Evolutionary conservation across 2,797 vertebrate genomes (phyloP), one percentile per base, ranked within the genome.

Genomic region (Choloepus didactylus): DNA sequence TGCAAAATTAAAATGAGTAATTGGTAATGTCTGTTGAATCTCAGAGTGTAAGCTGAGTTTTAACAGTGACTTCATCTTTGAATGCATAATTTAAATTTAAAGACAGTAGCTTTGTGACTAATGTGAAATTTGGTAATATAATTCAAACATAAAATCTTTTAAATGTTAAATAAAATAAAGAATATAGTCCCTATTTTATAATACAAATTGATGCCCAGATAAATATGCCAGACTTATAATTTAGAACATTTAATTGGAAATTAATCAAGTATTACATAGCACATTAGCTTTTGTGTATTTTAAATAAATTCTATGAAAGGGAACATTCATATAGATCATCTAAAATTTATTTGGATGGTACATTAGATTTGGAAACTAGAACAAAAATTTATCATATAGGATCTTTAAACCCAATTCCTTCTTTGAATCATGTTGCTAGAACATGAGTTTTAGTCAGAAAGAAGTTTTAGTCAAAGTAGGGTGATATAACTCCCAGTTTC

Each of bases 31-130:
- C 94, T 97, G 59, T 21, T 64, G 97, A 98, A 96, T 97, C 90
- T 0, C 54, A 96, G 87, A 88, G 95, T 93, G 70, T 67, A 97
- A 98, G 94, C 95, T 97, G 97, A 97, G 83, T 97, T 87, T 95
- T 95, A 97, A 97, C 94, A 96, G 95, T 97, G 84, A 97, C 94
- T 97, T 96, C 94, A 98, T 89, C 93, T 98, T 98, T 96, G 95
- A 98, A 96, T 96, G 93, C 93, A 97, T 98, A 97, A 98, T 94
- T 96, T 93, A 96, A 98, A 98, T 97, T 97, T 94, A 97, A 97
- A 97, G 98, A 91, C 92, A 97, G 94, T 97, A 96, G 95, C 95
- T 96, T 97, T 98, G 98, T 97, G 94, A 97, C 96, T 88, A 98
- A 97, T 94, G 94, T 95, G 94, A 96, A 98, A 96, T 97, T 98